A percentile compares a stretch with the other conserved stretches of the same genome.
phyloP scores from a whole-genome alignment of 2,113 vertebrate genomes.

The Anolis carolinensis region DNA sequence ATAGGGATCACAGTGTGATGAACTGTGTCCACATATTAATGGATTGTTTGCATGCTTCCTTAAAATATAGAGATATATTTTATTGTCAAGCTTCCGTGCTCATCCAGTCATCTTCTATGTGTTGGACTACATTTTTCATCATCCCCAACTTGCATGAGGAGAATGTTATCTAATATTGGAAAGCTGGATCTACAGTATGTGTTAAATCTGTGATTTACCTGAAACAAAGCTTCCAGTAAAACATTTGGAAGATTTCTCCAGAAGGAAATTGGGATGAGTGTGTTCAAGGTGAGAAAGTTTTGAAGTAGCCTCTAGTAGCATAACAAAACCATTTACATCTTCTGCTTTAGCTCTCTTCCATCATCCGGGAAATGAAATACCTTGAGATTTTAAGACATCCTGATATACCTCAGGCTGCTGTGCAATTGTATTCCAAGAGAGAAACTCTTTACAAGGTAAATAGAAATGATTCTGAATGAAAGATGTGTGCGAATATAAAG shows the following conservation, averaged over 20 bases:
- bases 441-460: slow-evolving; percentile 76
- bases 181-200: too few relatives aligned
- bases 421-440: slow-evolving; percentile 74
- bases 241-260: slow-evolving; percentile 24
- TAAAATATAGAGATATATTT: too few relatives aligned
- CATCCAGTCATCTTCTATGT: background rate
- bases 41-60: background rate
- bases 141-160: background rate
- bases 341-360: slow-evolving; percentile 70
- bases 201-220: background rate
- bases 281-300: background rate
- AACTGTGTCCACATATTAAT: background rate
- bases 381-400: slow-evolving; percentile 75
- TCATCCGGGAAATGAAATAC: slow-evolving; percentile 78
- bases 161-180: background rate
- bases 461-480: slow-evolving; percentile 52
- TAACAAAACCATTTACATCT: slow-evolving; percentile 43
- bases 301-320: slow-evolving; percentile 24
- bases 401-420: slow-evolving; percentile 73
- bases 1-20: too few relatives aligned
- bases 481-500: slow-evolving; percentile 51
- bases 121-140: background rate
- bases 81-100: too few relatives aligned
- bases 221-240: background rate
- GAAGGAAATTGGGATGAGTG: slow-evolving; percentile 24